Conservation (phyloP, 2,113 vertebrate genomes). For the Ochotona curzoniae region DNA sequence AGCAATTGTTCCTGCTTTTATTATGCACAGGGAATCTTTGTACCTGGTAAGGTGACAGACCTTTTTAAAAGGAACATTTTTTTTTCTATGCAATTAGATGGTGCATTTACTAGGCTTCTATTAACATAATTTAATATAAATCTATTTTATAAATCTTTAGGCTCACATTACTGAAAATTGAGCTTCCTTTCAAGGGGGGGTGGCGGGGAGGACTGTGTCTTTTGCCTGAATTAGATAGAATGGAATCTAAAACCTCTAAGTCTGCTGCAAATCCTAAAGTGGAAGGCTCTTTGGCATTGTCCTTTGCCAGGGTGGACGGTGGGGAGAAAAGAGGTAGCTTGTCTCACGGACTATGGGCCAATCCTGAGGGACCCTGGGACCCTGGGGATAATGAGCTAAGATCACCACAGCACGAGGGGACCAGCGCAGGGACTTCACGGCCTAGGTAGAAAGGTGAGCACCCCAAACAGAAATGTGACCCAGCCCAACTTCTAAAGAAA, state of each 20-base stretch:
- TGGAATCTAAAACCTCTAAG: conserved; percentile 68
- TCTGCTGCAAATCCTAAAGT: conserved; percentile 61
- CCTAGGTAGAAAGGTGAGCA: background rate
- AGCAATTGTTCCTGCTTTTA: conserved; percentile 81
- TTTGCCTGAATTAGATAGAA: conserved; percentile 73
- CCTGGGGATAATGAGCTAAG: no score
- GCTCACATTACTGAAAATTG: conserved; percentile 79
- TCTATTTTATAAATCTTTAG: conserved; percentile 83
- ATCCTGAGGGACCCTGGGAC: background rate
- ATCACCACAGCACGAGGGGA: no score
- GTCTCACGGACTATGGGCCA: background rate
- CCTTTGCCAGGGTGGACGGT: conserved; percentile 51
- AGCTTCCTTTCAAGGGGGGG: conserved; percentile 37
- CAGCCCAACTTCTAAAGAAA: background rate
- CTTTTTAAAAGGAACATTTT: conserved; percentile 77
- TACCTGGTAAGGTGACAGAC: conserved; percentile 82
- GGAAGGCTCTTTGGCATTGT: conserved; percentile 60
- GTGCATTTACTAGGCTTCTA: conserved; percentile 79
- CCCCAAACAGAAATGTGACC: background rate
- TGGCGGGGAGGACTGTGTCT: conserved; percentile 35
- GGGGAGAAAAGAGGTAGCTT: conserved; percentile 25
- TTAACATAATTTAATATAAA: conserved; percentile 84
- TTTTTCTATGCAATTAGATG: conserved; percentile 76
- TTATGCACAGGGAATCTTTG: conserved; percentile 79
- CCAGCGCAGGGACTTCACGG: no score